Evolutionary conservation across 2,113 vertebrate genomes (phyloP), one percentile per base, ranked within the genome.

Genomic region (Corydoras maculifer): DNA sequence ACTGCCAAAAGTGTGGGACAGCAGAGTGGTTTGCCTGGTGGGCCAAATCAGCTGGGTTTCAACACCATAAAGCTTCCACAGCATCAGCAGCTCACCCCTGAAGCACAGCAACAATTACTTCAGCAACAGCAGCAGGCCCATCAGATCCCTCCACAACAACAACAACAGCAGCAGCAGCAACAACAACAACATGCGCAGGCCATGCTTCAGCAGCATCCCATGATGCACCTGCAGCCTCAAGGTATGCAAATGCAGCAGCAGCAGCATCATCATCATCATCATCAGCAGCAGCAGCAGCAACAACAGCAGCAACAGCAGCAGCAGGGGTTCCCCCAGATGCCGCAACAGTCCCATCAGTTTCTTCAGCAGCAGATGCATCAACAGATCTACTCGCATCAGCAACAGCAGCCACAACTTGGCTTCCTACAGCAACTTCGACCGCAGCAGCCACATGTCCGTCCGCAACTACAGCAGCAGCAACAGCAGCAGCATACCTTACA

Each of bases 1-100:
- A 89, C 93, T n/a, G 90, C 92, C 11, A 99, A 98, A 89, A 86
- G 84, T 18, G 75, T 94, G 79, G 95, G 97, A 8, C 92, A 91
- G 14, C 92, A 92, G 84, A 88, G 87, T 68, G 91, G 85, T 79
- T 92, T 92, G 61, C 86, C 88, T 78, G 91, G 90, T 71, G 88
- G 90, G 61, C 80, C 88, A 11, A 90, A 84, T 13, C 79, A 92
- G 2, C 83, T 91, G 65, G 79, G 94, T 29, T 93, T 88, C 53
- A 82, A 73, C 74, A 75, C 89, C 49, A 60, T 82, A 31, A 91
- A 90, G 78, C 65, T 81, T 11, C 31, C 78, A 0, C 48, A 69
- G 3, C 73, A 70, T 13, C 83, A 79, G 55, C 74, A 82, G 6
- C 82, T 86, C 18, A 71, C 85, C 9, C 70, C 89, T 0, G 95